phyloP scores from a whole-genome alignment of 2,113 vertebrate species.

The Canis aureus region DNA sequence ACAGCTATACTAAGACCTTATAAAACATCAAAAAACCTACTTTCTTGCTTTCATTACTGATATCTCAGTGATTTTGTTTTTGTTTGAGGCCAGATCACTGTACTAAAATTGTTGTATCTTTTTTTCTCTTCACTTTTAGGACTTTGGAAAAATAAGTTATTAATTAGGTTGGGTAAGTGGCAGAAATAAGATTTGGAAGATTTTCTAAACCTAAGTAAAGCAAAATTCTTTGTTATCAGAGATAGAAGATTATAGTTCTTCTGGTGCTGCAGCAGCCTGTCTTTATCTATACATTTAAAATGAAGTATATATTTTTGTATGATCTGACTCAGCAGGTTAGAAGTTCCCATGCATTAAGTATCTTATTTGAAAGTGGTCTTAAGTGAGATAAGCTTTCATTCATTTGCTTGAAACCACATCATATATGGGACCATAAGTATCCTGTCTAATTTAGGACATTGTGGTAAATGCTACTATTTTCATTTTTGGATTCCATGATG shows the following conservation, averaged over 20 bases:
- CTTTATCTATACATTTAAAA: conserved; percentile 28
- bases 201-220: conserved; percentile 21
- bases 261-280: neutral
- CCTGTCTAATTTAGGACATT: conserved; percentile 8
- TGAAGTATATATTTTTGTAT: conserved; percentile 37
- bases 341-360: conserved; percentile 45
- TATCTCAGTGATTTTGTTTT: conserved; percentile 52
- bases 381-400: conserved; percentile 38
- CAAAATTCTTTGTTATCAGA: conserved; percentile 56
- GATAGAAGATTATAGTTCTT: neutral
- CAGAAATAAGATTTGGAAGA: conserved; percentile 46
- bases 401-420: conserved; percentile 33
- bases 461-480: conserved; percentile 40
- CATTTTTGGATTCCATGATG: conserved; percentile 27
- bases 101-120: conserved; percentile 10
- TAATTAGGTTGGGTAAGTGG: neutral
- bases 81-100: conserved; percentile 14
- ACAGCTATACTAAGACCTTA: neutral
- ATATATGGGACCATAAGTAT: neutral
- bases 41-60: conserved; percentile 31
- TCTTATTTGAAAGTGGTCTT: conserved; percentile 63
- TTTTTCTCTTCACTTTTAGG: conserved; percentile 11
- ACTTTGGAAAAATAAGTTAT: conserved; percentile 28
- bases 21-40: conserved; percentile 44
- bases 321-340: conserved; percentile 49